Base-by-base conservation (phyloP, 2,113 vertebrate genomes). In the Halichoeres trimaculatus region DNA sequence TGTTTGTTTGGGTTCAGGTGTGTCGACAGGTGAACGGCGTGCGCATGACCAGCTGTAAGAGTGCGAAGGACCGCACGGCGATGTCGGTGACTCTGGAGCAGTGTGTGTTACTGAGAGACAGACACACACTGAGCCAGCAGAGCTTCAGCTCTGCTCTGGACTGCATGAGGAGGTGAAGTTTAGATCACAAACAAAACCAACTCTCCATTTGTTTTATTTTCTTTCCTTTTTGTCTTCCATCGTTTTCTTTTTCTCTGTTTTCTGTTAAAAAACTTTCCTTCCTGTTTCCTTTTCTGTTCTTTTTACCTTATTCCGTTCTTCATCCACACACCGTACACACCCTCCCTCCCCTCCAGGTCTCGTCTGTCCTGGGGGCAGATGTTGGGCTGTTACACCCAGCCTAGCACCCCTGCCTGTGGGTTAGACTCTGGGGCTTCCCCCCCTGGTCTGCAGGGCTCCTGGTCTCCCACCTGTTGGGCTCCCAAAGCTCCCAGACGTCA, bases 71-170 rank as follows among this genome's bases (percentile, higher is more conserved):
- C 90, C 93, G 96, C 38, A 98, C 96, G 0, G 95, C 96, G 0
- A 98, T 98, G 96, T 96, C 96, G 0, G 96, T 97, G 84, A 98
- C 96, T 0, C 91, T 97, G 57, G 96, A 98, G 70, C 96, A 98
- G 85, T 96, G 96, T 84, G 91, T 92, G 16, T 91, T 98, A 69
- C 79, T 98, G 81, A 85, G 94, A 41, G 95, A 97, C 0, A 88
- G 93, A 41, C 96, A 98, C 80, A 84, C 94, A 10, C 91, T 98
- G 23, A 89, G 95, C 82, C 93, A 91, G 12, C 94, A 95, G 56
- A 94, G 95, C 91, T 97, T 97, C 53, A 92, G 92, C 67, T 83
- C 90, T 0, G 96, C 96, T 0, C 93, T 98, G 83, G 95, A 97
- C 77, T 94, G 93, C 35, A 98, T 98, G 96, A 94, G 96, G 85